A percentile compares a stretch with the other conserved stretches of the same genome.
Conservation (phyloP, 1,140 invertebrate species). For the Dufourea novaeangliae region DNA sequence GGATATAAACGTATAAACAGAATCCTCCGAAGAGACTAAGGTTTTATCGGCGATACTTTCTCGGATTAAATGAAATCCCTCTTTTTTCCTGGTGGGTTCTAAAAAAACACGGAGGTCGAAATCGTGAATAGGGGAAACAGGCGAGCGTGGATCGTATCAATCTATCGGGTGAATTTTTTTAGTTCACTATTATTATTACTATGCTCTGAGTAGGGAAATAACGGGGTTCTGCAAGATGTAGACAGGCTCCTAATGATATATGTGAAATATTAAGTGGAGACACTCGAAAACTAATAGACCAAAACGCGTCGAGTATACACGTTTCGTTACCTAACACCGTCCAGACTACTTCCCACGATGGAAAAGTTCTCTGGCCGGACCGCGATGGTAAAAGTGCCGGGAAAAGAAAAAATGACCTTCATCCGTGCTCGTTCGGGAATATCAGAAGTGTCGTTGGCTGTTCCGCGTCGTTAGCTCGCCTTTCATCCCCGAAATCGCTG, state of each 20-base stretch:
- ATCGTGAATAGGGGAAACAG: neutral
- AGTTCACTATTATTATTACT: too few relatives aligned
- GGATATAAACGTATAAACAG: slow-evolving; percentile 53
- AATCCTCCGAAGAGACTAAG: slow-evolving; percentile 26
- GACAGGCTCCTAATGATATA: too few relatives aligned
- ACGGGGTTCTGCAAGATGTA: too few relatives aligned
- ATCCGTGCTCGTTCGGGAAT: slow-evolving; percentile 4
- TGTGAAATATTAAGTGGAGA: too few relatives aligned
- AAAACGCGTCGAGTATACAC: too few relatives aligned
- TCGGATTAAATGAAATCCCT: slow-evolving; percentile 39
- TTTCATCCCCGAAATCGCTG: slow-evolving; percentile 1
- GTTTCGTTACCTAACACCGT: too few relatives aligned
- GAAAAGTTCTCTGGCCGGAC: slow-evolving; percentile 1
- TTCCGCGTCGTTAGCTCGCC: slow-evolving; percentile 13
- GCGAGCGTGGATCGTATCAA: neutral
- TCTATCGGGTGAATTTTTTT: slow-evolving; percentile 3
- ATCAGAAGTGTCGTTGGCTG: slow-evolving; percentile 15
- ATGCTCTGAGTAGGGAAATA: too few relatives aligned
- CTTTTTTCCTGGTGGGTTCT: neutral
- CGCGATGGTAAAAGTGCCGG: neutral
- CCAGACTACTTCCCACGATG: too few relatives aligned
- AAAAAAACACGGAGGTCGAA: neutral
- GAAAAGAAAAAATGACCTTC: neutral
- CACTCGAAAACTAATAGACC: too few relatives aligned
- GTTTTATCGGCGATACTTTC: slow-evolving; percentile 35